phyloP scores from a whole-genome alignment of 2,888 invertebrate genomes.

The Hyppa rectilinea region DNA sequence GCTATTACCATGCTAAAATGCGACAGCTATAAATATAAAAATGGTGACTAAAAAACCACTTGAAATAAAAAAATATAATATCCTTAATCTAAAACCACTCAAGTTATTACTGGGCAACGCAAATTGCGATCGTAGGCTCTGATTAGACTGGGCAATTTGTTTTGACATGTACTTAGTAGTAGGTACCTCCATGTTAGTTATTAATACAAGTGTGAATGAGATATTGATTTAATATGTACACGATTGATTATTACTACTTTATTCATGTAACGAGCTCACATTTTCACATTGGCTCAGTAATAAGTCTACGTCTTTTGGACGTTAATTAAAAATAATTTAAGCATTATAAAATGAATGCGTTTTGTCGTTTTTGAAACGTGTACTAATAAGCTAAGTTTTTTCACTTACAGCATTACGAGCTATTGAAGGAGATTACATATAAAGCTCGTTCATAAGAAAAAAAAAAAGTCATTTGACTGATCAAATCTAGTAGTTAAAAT shows the following conservation, averaged over 20 bases:
- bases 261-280: conserved; percentile 35
- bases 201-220: conserved; percentile 56
- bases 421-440: neutral
- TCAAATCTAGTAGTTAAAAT: too few relatives aligned
- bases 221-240: conserved; percentile 53
- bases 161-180: conserved; percentile 71
- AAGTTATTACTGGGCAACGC: conserved; percentile 49
- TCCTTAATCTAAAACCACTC: conserved; percentile 63
- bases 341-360: conserved; percentile 6
- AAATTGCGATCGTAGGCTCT: conserved; percentile 63
- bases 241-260: conserved; percentile 43
- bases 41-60: conserved; percentile 39
- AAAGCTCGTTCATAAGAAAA: neutral
- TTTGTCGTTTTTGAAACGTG: conserved; percentile 11
- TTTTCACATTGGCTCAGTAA: conserved; percentile 36
- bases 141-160: conserved; percentile 70
- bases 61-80: conserved; percentile 40
- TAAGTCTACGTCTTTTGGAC: conserved; percentile 27
- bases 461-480: neutral
- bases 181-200: conserved; percentile 23
- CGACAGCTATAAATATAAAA: conserved; percentile 17
- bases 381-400: neutral
- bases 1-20: too few relatives aligned
- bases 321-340: conserved; percentile 45
- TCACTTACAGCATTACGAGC: neutral